Percentiles rank a stretch among this genome's conserved stretches.
Evolutionary conservation across 2,113 vertebrate species (phyloP).

Genomic region (Microtus pennsylvanicus): DNA sequence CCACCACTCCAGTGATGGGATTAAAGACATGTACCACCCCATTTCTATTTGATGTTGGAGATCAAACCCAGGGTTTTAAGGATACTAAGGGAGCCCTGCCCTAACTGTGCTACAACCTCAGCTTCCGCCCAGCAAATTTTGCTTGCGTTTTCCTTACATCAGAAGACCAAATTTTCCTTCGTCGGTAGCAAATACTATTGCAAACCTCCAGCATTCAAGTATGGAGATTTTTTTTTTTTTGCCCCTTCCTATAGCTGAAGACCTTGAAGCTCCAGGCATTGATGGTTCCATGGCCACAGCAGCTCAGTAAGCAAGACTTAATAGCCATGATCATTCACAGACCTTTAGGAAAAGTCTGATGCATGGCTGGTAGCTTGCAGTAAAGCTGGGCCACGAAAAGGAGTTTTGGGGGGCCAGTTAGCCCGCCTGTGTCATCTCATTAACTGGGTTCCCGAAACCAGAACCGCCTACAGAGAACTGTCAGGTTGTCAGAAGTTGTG

Average conservation of each 20-base stretch:
- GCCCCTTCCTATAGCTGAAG: neutral
- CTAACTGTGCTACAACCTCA: neutral
- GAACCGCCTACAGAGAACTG: neutral
- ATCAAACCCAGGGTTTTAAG: neutral
- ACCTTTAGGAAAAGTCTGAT: constrained; percentile 49
- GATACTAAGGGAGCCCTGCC: neutral
- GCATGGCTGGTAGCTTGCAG: neutral
- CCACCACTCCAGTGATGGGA: neutral
- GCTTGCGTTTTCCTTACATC: neutral
- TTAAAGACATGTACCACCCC: neutral
- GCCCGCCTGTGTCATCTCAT: neutral
- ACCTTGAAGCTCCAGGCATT: neutral
- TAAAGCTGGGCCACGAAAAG: neutral
- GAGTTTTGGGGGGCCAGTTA: neutral
- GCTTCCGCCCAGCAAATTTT: neutral
- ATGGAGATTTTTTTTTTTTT: neutral
- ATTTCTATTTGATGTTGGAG: neutral
- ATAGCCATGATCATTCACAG: neutral
- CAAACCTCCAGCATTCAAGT: neutral
- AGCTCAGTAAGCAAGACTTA: neutral
- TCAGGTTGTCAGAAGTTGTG: neutral
- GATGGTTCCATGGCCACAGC: neutral
- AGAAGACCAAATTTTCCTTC: neutral
- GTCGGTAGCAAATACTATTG: neutral
- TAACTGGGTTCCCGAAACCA: constrained; percentile 46